These are phyloP conservation scores for Mesaphorura yosii DNA, from an alignment of 1,140 invertebrate genomes.

Conservation along the genomic window DNA sequence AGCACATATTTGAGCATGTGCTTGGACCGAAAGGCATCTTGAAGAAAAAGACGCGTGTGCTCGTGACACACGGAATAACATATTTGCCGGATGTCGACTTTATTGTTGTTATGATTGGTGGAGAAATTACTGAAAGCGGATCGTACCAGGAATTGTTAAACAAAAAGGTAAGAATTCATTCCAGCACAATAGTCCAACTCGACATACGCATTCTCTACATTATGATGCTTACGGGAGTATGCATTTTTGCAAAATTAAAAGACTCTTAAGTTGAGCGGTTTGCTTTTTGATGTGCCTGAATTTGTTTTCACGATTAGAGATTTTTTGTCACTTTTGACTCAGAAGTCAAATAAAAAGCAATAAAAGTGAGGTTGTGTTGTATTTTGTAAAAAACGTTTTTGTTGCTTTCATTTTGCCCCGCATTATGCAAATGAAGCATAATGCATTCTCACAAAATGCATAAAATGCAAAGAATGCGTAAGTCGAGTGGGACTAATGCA, in stretches of 20 bases:
- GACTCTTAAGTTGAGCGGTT: conserved; percentile 18
- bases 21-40: conserved; percentile 40
- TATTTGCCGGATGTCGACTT: conserved; percentile 41
- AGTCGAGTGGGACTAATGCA: conserved; percentile 1
- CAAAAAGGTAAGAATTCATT: conserved; percentile 33
- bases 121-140: conserved; percentile 39
- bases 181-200: conserved; percentile 16
- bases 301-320: too few relatives aligned
- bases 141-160: conserved; percentile 37
- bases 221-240: too few relatives aligned
- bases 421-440: too few relatives aligned
- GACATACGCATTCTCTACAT: too few relatives aligned
- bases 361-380: too few relatives aligned
- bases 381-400: conserved; percentile 2
- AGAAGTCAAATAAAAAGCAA: too few relatives aligned
- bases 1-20: conserved; percentile 46
- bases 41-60: conserved; percentile 37
- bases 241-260: conserved; percentile 3
- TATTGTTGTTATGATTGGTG: conserved; percentile 42
- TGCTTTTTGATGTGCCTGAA: too few relatives aligned
- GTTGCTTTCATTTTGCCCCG: too few relatives aligned
- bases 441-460: too few relatives aligned
- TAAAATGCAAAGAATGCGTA: too few relatives aligned
- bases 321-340: too few relatives aligned
- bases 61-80: conserved; percentile 42